These are phyloP conservation scores for Ornithorhynchus anatinus DNA, from an alignment of 2,113 vertebrate genomes.

Conservation along the genomic window DNA sequence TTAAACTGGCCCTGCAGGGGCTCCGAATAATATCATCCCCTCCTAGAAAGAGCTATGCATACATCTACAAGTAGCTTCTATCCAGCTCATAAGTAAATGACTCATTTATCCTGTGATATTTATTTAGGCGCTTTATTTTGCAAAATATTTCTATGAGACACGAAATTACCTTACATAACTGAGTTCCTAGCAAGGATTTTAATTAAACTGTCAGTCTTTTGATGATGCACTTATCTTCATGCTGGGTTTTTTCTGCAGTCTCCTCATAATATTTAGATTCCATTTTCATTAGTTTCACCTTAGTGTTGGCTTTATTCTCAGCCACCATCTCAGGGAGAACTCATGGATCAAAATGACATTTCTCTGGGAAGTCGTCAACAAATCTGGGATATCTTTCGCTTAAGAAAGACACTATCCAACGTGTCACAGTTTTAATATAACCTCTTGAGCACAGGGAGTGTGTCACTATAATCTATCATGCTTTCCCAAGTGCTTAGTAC, in stretches of 20 bases:
- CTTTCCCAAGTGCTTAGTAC: too few species aligned
- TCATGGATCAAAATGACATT: slow-evolving; percentile 50
- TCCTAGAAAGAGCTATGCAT: too few species aligned
- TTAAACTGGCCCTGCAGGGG: too few species aligned
- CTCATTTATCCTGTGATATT: slow-evolving; percentile 32
- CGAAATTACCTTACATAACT: slow-evolving; percentile 42
- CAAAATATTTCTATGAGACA: slow-evolving; percentile 41
- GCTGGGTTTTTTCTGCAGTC: slow-evolving; percentile 27
- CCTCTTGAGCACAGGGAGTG: too few species aligned
- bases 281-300: slow-evolving; percentile 62
- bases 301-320: slow-evolving; percentile 55
- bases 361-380: slow-evolving; percentile 16
- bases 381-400: neutral
- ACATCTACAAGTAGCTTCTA: too few species aligned
- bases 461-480: too few species aligned
- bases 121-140: slow-evolving; percentile 37
- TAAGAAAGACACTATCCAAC: slow-evolving; percentile 17
- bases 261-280: slow-evolving; percentile 57
- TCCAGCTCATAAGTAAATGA: slow-evolving; percentile 15
- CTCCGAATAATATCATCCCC: too few species aligned
- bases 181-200: slow-evolving; percentile 48
- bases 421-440: slow-evolving; percentile 35
- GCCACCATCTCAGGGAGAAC: slow-evolving; percentile 36
- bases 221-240: slow-evolving; percentile 43
- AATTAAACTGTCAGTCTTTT: slow-evolving; percentile 65